These are phyloP conservation scores for Netelia virgata DNA, from an alignment of 2,888 invertebrate genomes.

Conservation along the genomic window DNA sequence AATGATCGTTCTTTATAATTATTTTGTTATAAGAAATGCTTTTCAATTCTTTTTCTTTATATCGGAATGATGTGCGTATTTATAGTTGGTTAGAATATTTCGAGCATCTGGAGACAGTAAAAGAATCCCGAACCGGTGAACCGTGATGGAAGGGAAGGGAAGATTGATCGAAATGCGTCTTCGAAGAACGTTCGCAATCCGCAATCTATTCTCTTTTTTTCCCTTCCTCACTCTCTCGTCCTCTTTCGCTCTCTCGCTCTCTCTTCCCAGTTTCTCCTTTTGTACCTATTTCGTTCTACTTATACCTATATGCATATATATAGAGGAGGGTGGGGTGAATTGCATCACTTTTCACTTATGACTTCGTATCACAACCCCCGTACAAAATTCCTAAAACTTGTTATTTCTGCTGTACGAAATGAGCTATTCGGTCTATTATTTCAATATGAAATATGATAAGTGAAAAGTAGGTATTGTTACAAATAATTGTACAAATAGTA, in stretches of 20 bases:
- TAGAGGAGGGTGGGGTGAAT: no score
- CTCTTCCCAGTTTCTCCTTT: background rate
- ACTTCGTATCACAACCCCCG: no score
- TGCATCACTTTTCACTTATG: no score
- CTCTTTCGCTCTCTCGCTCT: background rate
- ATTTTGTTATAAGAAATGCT: background rate
- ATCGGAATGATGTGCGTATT: background rate
- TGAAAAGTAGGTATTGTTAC: no score
- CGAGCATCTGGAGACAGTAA: background rate
- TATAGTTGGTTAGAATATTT: background rate
- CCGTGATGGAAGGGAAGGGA: conserved; percentile 68
- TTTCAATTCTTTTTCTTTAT: background rate
- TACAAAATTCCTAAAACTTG: no score
- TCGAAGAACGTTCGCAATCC: conserved; percentile 78
- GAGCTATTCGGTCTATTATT: no score
- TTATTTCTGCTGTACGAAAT: no score
- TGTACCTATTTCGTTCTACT: background rate
- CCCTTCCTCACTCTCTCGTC: conserved; percentile 6
- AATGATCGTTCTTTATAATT: background rate
- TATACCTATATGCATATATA: background rate
- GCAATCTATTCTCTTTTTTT: conserved; percentile 76
- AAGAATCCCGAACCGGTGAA: conserved; percentile 29
- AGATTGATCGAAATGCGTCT: conserved; percentile 78
- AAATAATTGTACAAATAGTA: no score
- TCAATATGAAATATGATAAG: no score